Conservation (phyloP, 2,113 vertebrate genomes). For the Gasterosteus aculeatus region DNA sequence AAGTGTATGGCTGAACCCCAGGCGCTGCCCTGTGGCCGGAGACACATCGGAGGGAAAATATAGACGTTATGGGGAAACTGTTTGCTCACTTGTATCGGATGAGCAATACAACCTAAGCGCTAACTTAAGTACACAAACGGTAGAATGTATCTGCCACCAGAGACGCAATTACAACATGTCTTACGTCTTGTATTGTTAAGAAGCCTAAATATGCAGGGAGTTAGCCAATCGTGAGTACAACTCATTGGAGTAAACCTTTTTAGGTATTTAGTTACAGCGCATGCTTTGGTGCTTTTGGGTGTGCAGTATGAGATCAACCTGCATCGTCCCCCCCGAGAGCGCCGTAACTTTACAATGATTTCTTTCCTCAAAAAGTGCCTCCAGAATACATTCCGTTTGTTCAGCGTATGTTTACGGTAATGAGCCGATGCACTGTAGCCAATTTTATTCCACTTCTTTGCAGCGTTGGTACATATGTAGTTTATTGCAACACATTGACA, state of each 20-base stretch:
- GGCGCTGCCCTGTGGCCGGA: background rate
- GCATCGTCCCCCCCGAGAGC: background rate
- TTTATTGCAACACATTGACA: constrained; percentile 36
- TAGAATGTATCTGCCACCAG: background rate
- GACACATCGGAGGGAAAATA: no score
- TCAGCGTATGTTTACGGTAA: constrained; percentile 27
- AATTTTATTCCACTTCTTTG: constrained; percentile 31
- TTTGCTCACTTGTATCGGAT: background rate
- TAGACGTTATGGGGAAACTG: background rate
- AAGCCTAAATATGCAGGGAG: background rate
- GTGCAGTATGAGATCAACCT: background rate
- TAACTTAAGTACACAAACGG: no score
- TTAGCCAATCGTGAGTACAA: background rate
- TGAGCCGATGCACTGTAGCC: background rate
- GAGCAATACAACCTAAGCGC: background rate
- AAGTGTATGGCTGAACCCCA: background rate
- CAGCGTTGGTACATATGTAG: background rate
- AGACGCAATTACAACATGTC: background rate
- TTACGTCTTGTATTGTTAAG: background rate
- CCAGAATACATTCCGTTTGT: constrained; percentile 15
- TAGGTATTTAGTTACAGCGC: background rate
- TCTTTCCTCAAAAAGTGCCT: background rate
- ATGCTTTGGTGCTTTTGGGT: background rate
- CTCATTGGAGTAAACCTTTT: background rate
- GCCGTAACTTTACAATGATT: background rate